Evolutionary conservation across 2,113 vertebrate genomes (phyloP).

Genomic region (Ceyx melanurus): DNA sequence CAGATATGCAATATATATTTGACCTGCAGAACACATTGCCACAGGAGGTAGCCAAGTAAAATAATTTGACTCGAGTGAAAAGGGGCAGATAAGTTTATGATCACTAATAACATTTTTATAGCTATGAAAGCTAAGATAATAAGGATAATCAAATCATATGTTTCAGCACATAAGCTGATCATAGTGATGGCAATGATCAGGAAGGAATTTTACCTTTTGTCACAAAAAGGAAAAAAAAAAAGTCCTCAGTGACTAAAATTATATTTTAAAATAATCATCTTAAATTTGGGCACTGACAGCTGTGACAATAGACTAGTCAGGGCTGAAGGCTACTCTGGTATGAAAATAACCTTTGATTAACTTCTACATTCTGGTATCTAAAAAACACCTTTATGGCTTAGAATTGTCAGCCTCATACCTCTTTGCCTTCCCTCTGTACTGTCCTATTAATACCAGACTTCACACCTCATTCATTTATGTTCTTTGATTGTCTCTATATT

Average conservation of each 20-base stretch:
- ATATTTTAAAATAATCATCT: conserved; percentile 7
- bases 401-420: not conserved
- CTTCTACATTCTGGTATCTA: not conserved
- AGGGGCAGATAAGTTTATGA: conserved; percentile 58
- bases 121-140: conserved; percentile 50
- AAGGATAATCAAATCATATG: conserved; percentile 39
- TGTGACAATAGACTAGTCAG: not conserved
- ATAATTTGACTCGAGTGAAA: conserved; percentile 46
- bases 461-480: not conserved
- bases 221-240: not conserved
- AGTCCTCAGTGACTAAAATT: not conserved
- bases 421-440: not conserved
- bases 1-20: conserved; percentile 8
- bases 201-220: conserved; percentile 29
- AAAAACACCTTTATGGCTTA: not conserved
- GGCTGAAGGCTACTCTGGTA: not conserved
- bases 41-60: conserved; percentile 26
- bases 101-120: conserved; percentile 62
- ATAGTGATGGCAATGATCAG: not conserved
- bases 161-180: conserved; percentile 44
- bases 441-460: not conserved
- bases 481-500: not conserved
- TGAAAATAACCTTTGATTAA: not conserved
- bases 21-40: not conserved
- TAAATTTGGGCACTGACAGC: not conserved